Base-by-base conservation (phyloP, 2,113 vertebrate genomes). In the Dasyornis broadbenti region DNA sequence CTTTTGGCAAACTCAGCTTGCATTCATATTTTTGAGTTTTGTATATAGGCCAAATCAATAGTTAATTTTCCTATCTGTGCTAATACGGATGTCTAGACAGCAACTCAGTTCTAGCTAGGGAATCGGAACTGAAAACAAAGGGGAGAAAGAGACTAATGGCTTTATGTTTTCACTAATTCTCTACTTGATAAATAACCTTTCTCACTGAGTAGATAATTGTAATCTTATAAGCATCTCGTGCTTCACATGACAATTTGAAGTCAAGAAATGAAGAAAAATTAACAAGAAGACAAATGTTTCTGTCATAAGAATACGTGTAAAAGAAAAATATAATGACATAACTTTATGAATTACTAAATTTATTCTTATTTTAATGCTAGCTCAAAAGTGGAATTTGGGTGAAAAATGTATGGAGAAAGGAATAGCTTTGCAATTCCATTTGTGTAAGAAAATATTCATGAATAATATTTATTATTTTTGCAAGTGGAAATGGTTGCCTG, bases 251-350 rank as follows among this genome's bases (percentile, higher is more conserved):
- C 18, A 87, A 71, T 7, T 69, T 76, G 33, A 85, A 75, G 31
- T 28, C 49, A 92, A 86, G 53, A 94, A 90, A 91, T 72, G 5
- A 90, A 85, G 70, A 82, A 92, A 93, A 89, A 59, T 60, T 83
- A 91, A 50, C 33, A 93, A 45, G 33, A 68, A 61, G 35, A 65
- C 15, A 91, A 83, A 82, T 64, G 9, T 49, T 85, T 80, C 23
- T 80, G 39, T 86, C 28, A 45, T 45, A 53, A 56, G 59, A 83
- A 64, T 80, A 52, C 35, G 39, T 27, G 24, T 47, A 40, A 80
- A 87, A 63, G 66, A 76, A 90, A 61, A 64, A 26, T 50, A 60
- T 22, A 68, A 39, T 5, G 13, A 76, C 13, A 76, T n/a, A 82
- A 54, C 8, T 2, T 79, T 89, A 83, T 57, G 24, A 92, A 45